Percentiles rank a stretch among this genome's conserved stretches.
Conservation (phyloP, 2,888 invertebrate genomes). For the Hermaeophaga mercurialis region DNA sequence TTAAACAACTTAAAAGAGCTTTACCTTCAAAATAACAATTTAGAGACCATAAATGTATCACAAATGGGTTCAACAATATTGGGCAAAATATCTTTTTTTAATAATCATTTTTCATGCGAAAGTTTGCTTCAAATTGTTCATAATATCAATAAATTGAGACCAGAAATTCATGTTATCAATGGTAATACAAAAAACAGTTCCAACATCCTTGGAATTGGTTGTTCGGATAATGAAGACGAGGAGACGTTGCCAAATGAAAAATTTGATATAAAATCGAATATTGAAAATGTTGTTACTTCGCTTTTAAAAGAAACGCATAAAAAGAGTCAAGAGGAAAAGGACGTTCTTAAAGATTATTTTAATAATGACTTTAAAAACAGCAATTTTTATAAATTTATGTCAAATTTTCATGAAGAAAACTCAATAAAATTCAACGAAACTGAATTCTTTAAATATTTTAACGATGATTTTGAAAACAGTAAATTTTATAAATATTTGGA, state of each 20-base stretch:
- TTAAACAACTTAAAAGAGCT: background rate
- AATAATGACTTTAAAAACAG: constrained; percentile 25
- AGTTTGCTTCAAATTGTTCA: constrained; percentile 9
- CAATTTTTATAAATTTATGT: constrained; percentile 28
- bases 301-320: background rate
- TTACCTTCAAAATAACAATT: constrained; percentile 1
- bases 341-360: constrained; percentile 17
- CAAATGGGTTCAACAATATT: constrained; percentile 1
- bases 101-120: constrained; percentile 19
- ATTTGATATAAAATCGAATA: background rate
- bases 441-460: constrained; percentile 18
- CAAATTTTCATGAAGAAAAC: constrained; percentile 11
- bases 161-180: background rate
- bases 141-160: background rate
- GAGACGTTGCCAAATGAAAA: background rate
- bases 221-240: constrained; percentile 4
- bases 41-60: background rate
- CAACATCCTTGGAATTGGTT: constrained; percentile 25
- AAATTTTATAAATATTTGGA: constrained; percentile 22
- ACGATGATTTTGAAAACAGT: constrained; percentile 22
- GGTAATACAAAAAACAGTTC: constrained; percentile 5
- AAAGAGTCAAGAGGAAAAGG: background rate
- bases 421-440: constrained; percentile 10
- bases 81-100: constrained; percentile 8
- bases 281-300: background rate